Conservation (phyloP, 2,888 invertebrate species). For the Patella caerulea region DNA sequence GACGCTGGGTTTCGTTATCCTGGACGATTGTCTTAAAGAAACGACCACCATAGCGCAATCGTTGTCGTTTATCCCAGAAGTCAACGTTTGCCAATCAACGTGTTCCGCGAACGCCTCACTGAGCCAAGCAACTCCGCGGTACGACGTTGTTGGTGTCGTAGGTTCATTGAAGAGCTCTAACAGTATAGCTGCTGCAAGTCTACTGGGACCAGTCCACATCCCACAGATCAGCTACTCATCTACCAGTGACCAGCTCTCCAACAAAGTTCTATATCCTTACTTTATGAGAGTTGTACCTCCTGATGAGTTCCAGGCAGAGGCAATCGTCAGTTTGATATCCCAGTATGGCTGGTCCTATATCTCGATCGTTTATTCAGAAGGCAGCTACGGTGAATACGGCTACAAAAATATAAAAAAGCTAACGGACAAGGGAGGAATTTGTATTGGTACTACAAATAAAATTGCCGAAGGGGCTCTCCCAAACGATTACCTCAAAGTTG, state of each 20-base stretch:
- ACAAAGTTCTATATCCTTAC: conserved; percentile 48
- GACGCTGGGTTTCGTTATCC: conserved; percentile 48
- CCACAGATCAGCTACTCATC: conserved; percentile 50
- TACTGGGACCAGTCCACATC: conserved; percentile 42
- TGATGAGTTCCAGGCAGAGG: conserved; percentile 48
- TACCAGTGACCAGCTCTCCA: conserved; percentile 50
- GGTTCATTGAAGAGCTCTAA: conserved; percentile 46
- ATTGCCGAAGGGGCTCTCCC: conserved; percentile 3
- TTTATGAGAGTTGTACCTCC: conserved; percentile 57
- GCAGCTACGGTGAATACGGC: conserved; percentile 66
- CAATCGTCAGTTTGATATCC: conserved; percentile 45
- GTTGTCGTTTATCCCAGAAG: conserved; percentile 47
- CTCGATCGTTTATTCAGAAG: conserved; percentile 81
- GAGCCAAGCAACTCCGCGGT: conserved; percentile 13
- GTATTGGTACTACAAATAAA: conserved; percentile 43
- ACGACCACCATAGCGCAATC: conserved; percentile 50
- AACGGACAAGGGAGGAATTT: conserved; percentile 37
- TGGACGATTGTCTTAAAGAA: conserved; percentile 53
- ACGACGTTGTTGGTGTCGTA: conserved; percentile 48
- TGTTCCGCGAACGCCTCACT: conserved; percentile 5
- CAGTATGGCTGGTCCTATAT: conserved; percentile 82
- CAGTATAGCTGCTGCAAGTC: conserved; percentile 45
- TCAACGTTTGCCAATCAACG: neutral
- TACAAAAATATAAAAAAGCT: conserved; percentile 37
- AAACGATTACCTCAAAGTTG: conserved; percentile 26